A percentile compares a stretch with the other conserved stretches of the same genome.
These are phyloP conservation scores for Acanthosepion pharaonis DNA, from an alignment of 2,888 invertebrate species.

Conservation along the genomic window DNA sequence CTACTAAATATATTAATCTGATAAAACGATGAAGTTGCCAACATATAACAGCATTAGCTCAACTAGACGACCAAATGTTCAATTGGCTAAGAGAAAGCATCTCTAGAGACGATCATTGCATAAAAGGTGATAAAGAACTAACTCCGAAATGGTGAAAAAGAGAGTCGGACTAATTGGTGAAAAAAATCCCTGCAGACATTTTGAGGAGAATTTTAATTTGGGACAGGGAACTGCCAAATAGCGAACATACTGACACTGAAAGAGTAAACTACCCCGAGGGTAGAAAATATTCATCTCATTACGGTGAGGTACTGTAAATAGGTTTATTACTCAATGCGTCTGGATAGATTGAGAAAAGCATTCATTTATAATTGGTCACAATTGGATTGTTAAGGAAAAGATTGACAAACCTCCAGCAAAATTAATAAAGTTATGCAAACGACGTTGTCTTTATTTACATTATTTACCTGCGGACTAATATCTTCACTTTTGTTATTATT, in stretches of 20 bases:
- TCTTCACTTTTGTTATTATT: too few species aligned
- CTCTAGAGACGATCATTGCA: background rate
- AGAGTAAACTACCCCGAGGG: too few species aligned
- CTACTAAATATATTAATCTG: background rate
- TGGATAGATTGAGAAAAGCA: too few species aligned
- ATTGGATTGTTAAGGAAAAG: too few species aligned
- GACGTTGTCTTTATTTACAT: too few species aligned
- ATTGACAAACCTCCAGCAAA: too few species aligned
- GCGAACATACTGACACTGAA: background rate
- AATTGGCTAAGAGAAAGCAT: background rate
- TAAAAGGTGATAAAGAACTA: background rate
- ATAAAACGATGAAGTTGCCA: background rate
- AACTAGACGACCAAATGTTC: background rate
- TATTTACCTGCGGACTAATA: too few species aligned
- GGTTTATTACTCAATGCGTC: too few species aligned
- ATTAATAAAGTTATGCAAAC: too few species aligned
- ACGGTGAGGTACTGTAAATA: too few species aligned
- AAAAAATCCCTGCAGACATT: background rate
- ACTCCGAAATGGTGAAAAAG: background rate
- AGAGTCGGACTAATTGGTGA: background rate
- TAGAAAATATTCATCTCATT: too few species aligned
- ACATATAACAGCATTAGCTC: background rate
- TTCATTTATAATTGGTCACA: too few species aligned
- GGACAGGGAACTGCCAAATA: background rate
- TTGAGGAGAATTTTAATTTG: conserved; percentile 3